These are phyloP conservation scores for Calephelis perditalis DNA, from an alignment of 2,888 invertebrate genomes.

Conservation along the genomic window DNA sequence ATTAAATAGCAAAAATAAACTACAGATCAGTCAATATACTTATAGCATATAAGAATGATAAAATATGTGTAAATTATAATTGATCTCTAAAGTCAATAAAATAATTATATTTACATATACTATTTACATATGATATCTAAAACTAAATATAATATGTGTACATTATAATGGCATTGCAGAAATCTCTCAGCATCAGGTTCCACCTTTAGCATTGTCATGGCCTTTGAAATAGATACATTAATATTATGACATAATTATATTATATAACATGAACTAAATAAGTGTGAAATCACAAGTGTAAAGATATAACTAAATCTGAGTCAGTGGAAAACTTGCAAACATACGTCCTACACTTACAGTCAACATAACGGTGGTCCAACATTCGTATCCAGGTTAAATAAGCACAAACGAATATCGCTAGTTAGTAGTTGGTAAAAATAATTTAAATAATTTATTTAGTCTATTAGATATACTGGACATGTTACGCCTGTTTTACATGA, in stretches of 20 bases:
- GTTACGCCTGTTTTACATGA: constrained; percentile 66
- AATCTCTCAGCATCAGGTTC: not conserved
- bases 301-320: constrained; percentile 25
- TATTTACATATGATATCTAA: constrained; percentile 23
- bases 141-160: not conserved
- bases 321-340: constrained; percentile 33
- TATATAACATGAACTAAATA: constrained; percentile 27
- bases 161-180: too few relatives aligned
- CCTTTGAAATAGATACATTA: constrained; percentile 11
- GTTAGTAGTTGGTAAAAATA: constrained; percentile 29
- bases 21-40: constrained; percentile 14
- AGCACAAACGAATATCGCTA: constrained; percentile 23
- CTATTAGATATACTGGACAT: constrained; percentile 20
- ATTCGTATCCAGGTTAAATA: constrained; percentile 31
- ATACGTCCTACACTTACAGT: constrained; percentile 34
- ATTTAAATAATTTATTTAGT: constrained; percentile 33
- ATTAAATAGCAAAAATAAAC: constrained; percentile 21
- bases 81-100: constrained; percentile 24
- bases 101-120: constrained; percentile 27
- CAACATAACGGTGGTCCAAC: constrained; percentile 45
- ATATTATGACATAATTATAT: constrained; percentile 23
- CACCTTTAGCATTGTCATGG: not conserved
- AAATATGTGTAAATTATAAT: constrained; percentile 26
- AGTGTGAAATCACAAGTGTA: constrained; percentile 13
- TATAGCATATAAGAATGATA: constrained; percentile 23